Evolutionary conservation across 1,140 invertebrate genomes (phyloP).

Genomic region (Epicauta chinensis): DNA sequence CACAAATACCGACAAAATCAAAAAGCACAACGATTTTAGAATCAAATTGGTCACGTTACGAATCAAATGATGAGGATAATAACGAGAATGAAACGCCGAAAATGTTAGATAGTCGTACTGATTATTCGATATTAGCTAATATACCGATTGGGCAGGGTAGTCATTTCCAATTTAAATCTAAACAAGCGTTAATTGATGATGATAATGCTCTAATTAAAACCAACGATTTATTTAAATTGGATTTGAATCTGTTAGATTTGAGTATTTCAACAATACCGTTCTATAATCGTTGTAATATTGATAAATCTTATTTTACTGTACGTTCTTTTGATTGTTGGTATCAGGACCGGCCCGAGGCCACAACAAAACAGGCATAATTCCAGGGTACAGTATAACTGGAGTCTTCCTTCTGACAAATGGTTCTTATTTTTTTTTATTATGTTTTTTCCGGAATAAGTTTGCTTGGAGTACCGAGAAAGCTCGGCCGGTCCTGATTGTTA

Average conservation of each 20-base stretch:
- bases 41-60: constrained; percentile 33
- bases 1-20: constrained; percentile 16
- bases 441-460: no score
- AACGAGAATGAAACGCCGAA: no score
- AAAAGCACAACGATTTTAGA: constrained; percentile 17
- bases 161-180: constrained; percentile 32
- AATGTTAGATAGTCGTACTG: constrained; percentile 10
- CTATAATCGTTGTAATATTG: constrained; percentile 26
- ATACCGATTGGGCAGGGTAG: constrained; percentile 28
- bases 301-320: constrained; percentile 30
- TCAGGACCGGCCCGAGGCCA: no score
- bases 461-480: no score
- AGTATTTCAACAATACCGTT: constrained; percentile 31
- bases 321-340: no score
- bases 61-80: constrained; percentile 13
- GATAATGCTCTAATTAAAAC: constrained; percentile 5
- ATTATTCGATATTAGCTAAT: constrained; percentile 29
- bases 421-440: no score
- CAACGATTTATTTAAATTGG: constrained; percentile 27
- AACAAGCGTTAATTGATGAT: constrained; percentile 14
- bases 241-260: constrained; percentile 26
- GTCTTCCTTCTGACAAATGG: not conserved
- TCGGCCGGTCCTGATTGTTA: no score
- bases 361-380: no score
- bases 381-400: constrained; percentile 1